Percentiles rank a stretch among this genome's conserved stretches.
phyloP scores from a whole-genome alignment of 2,113 vertebrate species.

The Tetraodon nigroviridis region DNA sequence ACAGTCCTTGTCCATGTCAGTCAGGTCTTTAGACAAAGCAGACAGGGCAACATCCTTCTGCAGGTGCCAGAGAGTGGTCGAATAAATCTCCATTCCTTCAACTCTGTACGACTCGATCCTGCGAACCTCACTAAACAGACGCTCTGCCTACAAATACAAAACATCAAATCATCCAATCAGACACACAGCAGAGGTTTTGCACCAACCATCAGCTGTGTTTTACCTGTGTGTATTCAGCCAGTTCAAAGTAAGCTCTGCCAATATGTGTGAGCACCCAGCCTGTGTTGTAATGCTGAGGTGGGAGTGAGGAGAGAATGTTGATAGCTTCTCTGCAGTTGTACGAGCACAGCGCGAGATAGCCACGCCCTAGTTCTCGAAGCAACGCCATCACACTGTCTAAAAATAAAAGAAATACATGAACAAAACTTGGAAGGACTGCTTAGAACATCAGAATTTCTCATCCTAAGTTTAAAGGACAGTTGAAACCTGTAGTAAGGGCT shows the following conservation, averaged over 20 bases:
- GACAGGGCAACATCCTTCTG: conserved; percentile 97
- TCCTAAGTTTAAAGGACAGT: too few relatives aligned
- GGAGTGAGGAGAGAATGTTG: conserved; percentile 87
- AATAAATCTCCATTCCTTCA: conserved; percentile 98
- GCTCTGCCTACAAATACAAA: conserved; percentile 80
- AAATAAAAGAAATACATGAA: not conserved
- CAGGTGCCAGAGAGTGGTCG: conserved; percentile 95
- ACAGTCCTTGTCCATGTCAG: conserved; percentile 98
- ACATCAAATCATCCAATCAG: not conserved
- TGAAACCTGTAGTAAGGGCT: too few relatives aligned
- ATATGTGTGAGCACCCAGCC: conserved; percentile 97
- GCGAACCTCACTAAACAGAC: conserved; percentile 93
- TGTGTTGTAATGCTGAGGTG: conserved; percentile 96
- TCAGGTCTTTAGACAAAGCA: conserved; percentile 95
- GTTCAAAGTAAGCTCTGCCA: conserved; percentile 93
- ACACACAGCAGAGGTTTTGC: not conserved
- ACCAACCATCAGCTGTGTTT: conserved; percentile 8
- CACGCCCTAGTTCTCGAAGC: conserved; percentile 93
- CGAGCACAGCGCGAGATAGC: conserved; percentile 92
- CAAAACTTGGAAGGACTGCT: not conserved
- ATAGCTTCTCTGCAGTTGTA: conserved; percentile 98
- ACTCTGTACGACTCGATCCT: conserved; percentile 93
- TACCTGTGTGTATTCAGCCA: conserved; percentile 97
- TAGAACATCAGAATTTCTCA: too few relatives aligned
- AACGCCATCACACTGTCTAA: conserved; percentile 94